phyloP scores from a whole-genome alignment of 2,888 invertebrate species.

The Marasmarcha lunaedactyla region DNA sequence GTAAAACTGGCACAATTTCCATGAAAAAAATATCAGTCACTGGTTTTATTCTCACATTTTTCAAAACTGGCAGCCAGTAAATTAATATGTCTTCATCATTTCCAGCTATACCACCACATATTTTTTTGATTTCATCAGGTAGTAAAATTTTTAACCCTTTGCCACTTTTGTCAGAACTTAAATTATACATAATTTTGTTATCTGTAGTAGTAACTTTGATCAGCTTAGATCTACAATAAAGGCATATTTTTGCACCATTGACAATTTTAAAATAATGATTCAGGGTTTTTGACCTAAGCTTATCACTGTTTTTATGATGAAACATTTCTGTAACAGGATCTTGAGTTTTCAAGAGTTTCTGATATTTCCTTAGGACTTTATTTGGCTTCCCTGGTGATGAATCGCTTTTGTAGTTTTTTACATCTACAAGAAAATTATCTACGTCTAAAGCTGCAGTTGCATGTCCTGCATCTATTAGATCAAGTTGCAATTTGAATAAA shows the following conservation, averaged over 20 bases:
- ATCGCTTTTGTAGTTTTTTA: conserved; percentile 35
- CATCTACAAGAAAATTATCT: conserved; percentile 48
- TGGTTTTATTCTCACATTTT: conserved; percentile 48
- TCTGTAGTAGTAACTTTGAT: conserved; percentile 70
- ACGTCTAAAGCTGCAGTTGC: conserved; percentile 79
- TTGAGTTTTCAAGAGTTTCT: conserved; percentile 35
- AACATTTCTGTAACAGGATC: conserved; percentile 39
- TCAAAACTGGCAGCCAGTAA: conserved; percentile 79
- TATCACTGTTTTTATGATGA: conserved; percentile 61
- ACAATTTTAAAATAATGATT: conserved; percentile 54
- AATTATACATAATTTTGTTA: conserved; percentile 70
- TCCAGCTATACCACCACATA: conserved; percentile 77
- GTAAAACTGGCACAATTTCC: conserved; percentile 86
- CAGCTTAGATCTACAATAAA: conserved; percentile 61
- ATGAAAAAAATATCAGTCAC: conserved; percentile 91
- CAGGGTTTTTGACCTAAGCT: conserved; percentile 50
- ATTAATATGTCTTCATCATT: conserved; percentile 78
- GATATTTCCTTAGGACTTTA: conserved; percentile 48
- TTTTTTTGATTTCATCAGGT: conserved; percentile 76
- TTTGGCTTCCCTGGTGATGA: conserved; percentile 53
- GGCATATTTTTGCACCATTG: conserved; percentile 57
- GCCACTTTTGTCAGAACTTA: conserved; percentile 27
- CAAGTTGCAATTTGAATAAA: conserved; percentile 76
- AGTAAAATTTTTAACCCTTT: conserved; percentile 65
- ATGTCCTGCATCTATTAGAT: conserved; percentile 79